A percentile compares a stretch with the other conserved stretches of the same genome.
These are phyloP conservation scores for Leptopilina boulardi DNA, from an alignment of 1,140 invertebrate species.

Conservation along the genomic window DNA sequence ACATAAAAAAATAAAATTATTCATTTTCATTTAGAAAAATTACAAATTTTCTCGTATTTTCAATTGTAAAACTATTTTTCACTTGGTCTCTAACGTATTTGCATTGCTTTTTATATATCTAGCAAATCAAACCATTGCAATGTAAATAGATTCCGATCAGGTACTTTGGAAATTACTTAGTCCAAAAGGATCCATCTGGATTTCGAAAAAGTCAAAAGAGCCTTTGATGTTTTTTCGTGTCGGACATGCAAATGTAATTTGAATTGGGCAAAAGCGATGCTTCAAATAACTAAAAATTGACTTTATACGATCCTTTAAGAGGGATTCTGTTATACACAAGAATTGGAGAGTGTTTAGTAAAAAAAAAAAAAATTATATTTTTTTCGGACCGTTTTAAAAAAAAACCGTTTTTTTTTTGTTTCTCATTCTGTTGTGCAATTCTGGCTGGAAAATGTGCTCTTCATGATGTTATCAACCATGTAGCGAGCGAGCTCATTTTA, in stretches of 20 bases:
- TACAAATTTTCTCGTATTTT: too few relatives aligned
- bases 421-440: background rate
- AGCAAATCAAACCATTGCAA: background rate
- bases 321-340: background rate
- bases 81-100: background rate
- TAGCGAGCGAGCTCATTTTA: constrained; percentile 21
- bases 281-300: background rate
- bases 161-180: constrained; percentile 37
- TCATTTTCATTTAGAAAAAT: too few relatives aligned
- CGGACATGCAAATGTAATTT: constrained; percentile 52
- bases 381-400: background rate
- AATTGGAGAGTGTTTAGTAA: background rate
- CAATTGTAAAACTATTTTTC: background rate
- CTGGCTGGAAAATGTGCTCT: background rate
- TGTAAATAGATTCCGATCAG: constrained; percentile 47
- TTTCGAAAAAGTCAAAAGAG: constrained; percentile 51
- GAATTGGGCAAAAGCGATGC: constrained; percentile 21
- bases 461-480: constrained; percentile 20
- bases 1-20: too few relatives aligned
- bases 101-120: background rate
- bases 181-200: constrained; percentile 20
- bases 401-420: background rate
- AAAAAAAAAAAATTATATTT: background rate
- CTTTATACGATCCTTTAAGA: constrained; percentile 17
- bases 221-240: constrained; percentile 46